A percentile compares a stretch with the other conserved stretches of the same genome.
phyloP scores from a whole-genome alignment of 2,113 vertebrate species.

The Bubo blakistoni region DNA sequence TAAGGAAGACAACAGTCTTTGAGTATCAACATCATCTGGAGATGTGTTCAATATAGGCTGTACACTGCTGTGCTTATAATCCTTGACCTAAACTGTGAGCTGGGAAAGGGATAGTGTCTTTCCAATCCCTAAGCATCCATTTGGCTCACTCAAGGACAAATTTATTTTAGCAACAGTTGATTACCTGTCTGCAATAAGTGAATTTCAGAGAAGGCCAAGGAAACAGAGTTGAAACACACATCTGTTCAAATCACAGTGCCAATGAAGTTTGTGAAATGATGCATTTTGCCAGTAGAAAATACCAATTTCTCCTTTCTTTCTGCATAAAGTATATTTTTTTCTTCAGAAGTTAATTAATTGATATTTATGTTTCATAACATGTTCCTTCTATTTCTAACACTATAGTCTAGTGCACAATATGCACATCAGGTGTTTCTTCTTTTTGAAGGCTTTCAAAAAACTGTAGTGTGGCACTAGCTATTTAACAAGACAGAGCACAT shows the following conservation, averaged over 20 bases:
- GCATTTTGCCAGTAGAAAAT: neutral
- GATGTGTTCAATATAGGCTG: neutral
- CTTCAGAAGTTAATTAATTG: neutral
- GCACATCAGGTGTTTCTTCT: neutral
- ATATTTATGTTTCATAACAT: neutral
- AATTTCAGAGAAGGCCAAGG: constrained; percentile 34
- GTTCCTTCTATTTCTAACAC: neutral
- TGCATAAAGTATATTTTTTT: neutral
- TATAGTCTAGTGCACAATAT: neutral
- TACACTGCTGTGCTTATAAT: neutral
- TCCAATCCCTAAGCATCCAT: neutral
- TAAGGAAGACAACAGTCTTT: neutral
- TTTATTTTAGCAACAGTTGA: constrained; percentile 23
- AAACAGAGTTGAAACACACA: neutral
- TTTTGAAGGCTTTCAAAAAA: neutral
- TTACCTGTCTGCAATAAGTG: constrained; percentile 27
- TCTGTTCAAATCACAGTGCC: constrained; percentile 1
- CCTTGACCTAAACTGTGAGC: neutral
- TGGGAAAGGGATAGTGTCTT: neutral
- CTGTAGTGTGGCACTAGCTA: neutral
- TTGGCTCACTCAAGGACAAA: neutral
- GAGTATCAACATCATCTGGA: neutral
- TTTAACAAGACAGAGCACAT: neutral
- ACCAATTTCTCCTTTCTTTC: neutral
- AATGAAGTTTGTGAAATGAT: constrained; percentile 26